phyloP scores from a whole-genome alignment of 2,797 vertebrate species.

The Falco concolor region DNA sequence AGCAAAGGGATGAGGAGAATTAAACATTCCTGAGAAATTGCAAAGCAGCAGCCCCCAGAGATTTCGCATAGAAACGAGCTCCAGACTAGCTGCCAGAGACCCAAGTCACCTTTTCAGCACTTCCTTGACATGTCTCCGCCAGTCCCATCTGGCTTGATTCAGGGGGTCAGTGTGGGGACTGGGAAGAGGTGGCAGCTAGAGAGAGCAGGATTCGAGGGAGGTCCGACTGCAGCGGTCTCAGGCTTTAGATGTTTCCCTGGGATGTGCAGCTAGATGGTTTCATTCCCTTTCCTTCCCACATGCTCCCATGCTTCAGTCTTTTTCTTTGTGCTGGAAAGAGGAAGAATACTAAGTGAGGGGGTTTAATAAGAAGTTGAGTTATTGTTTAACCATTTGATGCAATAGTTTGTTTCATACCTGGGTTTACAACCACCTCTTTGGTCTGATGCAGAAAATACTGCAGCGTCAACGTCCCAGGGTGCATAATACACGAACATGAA shows the following conservation, averaged over 20 bases:
- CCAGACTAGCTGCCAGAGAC: conserved; percentile 81
- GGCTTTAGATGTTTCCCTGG: conserved; percentile 20
- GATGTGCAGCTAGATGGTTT: neutral
- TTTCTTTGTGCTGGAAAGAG: neutral
- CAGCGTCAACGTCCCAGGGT: neutral
- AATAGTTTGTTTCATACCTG: neutral
- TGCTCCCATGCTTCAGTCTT: neutral
- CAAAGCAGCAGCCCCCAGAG: conserved; percentile 85
- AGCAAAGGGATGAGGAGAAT: conserved; percentile 85
- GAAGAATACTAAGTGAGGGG: neutral
- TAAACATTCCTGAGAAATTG: conserved; percentile 99
- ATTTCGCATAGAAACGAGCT: conserved; percentile 77
- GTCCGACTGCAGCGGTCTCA: conserved; percentile 34
- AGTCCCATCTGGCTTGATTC: conserved; percentile 80
- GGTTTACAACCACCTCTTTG: neutral
- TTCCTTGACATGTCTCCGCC: conserved; percentile 77
- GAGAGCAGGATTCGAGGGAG: conserved; percentile 67
- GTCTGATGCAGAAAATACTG: neutral
- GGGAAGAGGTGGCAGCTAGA: conserved; percentile 65
- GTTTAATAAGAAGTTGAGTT: neutral
- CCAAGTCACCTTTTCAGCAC: conserved; percentile 83
- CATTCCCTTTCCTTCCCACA: neutral
- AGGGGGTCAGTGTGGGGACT: conserved; percentile 72
- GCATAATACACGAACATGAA: neutral
- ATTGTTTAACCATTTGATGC: neutral